phyloP scores from a whole-genome alignment of 92 coral and sea anemone species.

The Pocillopora meandrina region DNA sequence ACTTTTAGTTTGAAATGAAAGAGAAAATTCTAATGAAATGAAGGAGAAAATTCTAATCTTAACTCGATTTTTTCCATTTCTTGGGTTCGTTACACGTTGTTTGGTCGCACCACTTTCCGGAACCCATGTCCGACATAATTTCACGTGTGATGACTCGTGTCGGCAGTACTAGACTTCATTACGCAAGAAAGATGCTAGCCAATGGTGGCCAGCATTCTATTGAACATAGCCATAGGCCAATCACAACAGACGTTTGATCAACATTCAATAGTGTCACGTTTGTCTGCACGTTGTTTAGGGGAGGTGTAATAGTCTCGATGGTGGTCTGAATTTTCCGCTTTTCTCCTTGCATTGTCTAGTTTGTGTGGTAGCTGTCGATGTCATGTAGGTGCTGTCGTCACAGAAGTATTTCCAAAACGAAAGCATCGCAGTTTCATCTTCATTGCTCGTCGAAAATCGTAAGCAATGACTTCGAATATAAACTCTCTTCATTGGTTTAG shows the following conservation, averaged over 20 bases:
- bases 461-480: background rate
- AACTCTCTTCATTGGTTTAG: conserved; percentile 94
- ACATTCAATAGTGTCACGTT: background rate
- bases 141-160: background rate
- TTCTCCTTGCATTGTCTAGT: no score
- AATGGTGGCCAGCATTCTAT: background rate
- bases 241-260: background rate
- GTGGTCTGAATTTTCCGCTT: no score
- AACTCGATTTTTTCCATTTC: no score
- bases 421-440: no score
- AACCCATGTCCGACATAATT: background rate
- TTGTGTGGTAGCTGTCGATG: no score
- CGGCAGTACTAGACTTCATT: background rate
- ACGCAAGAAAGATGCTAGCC: background rate
- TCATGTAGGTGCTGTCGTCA: no score
- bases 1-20: no score
- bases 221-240: background rate
- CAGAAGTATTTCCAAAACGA: no score
- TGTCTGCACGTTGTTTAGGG: background rate
- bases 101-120: background rate
- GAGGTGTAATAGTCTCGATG: background rate
- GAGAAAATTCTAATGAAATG: no score
- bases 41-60: no score
- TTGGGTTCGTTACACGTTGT: no score
- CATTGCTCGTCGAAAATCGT: no score